Conservation (phyloP, 2,888 invertebrate species). For the Xestia ashworthii region DNA sequence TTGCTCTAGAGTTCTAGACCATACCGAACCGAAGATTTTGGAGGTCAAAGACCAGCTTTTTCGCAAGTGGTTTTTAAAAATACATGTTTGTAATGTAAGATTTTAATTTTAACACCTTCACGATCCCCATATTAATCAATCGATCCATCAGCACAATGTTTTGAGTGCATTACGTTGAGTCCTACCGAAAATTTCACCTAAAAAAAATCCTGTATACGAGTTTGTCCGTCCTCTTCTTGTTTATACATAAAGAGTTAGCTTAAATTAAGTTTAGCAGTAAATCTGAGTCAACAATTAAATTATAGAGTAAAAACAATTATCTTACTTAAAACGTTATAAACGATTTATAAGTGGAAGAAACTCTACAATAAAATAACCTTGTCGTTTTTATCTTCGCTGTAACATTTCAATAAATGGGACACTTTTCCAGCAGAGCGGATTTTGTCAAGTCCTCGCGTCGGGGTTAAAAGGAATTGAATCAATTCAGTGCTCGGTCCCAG, state of each 20-base stretch:
- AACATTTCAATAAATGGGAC: slow-evolving; percentile 70
- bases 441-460: slow-evolving; percentile 75
- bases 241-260: background rate
- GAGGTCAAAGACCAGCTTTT: too few species aligned
- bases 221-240: background rate
- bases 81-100: too few species aligned
- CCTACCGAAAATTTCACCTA: too few species aligned
- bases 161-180: too few species aligned
- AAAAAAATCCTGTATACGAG: too few species aligned
- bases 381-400: slow-evolving; percentile 19
- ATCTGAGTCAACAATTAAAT: background rate
- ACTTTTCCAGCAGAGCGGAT: slow-evolving; percentile 77
- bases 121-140: too few species aligned
- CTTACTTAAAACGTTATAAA: background rate
- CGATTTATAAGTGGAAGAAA: background rate
- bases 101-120: too few species aligned
- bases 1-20: too few species aligned
- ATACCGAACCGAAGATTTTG: too few species aligned
- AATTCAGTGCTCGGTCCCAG: slow-evolving; percentile 75
- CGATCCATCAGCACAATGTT: too few species aligned
- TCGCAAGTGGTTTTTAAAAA: too few species aligned
- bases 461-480: slow-evolving; percentile 86
- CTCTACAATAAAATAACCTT: background rate
- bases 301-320: background rate
- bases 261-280: background rate